phyloP scores from a whole-genome alignment of 2,113 vertebrate genomes.

The Perca fluviatilis region DNA sequence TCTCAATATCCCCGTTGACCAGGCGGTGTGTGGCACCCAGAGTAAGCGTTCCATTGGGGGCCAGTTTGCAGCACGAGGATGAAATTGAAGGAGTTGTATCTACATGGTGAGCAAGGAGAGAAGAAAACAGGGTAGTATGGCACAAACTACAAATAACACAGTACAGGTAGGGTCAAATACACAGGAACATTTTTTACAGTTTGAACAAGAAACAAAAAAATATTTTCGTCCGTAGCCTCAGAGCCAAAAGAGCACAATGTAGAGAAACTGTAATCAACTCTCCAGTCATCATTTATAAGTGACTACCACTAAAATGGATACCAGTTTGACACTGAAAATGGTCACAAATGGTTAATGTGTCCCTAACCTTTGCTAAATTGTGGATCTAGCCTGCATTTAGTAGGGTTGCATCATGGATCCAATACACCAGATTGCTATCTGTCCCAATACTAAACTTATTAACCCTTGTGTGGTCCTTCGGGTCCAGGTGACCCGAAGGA shows the following conservation, averaged over 20 bases:
- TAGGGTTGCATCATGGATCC: background rate
- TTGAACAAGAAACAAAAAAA: background rate
- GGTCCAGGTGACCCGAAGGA: too few species aligned
- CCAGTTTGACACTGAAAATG: background rate
- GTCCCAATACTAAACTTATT: background rate
- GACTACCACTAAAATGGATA: background rate
- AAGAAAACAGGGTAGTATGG: background rate
- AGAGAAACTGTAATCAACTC: background rate
- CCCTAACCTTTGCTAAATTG: background rate
- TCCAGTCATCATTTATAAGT: background rate
- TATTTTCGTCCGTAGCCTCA: background rate
- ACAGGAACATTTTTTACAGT: background rate
- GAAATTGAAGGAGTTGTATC: background rate
- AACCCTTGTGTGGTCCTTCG: too few species aligned
- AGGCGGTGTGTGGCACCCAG: slow-evolving; percentile 83
- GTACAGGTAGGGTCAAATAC: background rate
- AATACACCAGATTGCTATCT: background rate
- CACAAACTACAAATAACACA: background rate
- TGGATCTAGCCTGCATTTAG: background rate
- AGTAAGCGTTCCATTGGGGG: slow-evolving; percentile 82
- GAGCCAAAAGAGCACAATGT: background rate
- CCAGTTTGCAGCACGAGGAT: slow-evolving; percentile 45
- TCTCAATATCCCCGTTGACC: background rate
- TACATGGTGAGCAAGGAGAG: background rate
- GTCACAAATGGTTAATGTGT: background rate